A percentile compares a stretch with the other conserved stretches of the same genome.
Conservation (phyloP, 1,140 invertebrate species). For the Papilio machaon region DNA sequence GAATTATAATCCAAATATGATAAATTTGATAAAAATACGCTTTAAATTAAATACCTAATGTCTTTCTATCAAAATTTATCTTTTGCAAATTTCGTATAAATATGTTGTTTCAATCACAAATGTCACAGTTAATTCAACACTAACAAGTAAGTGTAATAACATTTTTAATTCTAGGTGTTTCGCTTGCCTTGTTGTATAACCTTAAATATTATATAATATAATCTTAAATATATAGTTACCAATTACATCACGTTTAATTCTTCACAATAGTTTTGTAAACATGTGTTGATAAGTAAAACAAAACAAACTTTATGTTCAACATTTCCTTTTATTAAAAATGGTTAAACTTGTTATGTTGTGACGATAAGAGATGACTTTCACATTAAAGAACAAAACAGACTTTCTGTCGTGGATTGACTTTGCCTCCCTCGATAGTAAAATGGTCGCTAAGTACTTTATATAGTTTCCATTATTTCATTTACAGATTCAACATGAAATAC, state of each 20-base stretch:
- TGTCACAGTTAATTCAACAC: background rate
- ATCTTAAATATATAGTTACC: too few relatives aligned
- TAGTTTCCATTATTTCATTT: background rate
- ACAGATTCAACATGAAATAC: constrained; percentile 61
- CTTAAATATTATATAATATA: background rate
- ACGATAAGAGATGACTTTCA: too few relatives aligned
- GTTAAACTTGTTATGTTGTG: too few relatives aligned
- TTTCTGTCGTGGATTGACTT: too few relatives aligned
- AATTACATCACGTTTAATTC: too few relatives aligned
- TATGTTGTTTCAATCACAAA: background rate
- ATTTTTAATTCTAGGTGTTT: background rate
- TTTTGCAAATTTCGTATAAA: background rate
- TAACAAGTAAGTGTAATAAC: background rate
- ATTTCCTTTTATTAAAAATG: too few relatives aligned
- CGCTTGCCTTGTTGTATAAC: background rate
- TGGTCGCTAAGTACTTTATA: background rate
- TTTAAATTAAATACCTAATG: background rate
- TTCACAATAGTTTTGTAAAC: too few relatives aligned
- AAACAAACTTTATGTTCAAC: too few relatives aligned
- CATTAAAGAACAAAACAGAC: too few relatives aligned
- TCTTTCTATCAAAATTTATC: background rate
- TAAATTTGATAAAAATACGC: background rate
- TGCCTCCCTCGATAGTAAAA: background rate
- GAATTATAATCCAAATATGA: background rate
- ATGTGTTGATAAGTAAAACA: too few relatives aligned